Evolutionary conservation across 2,888 invertebrate species (phyloP).

Genomic region (Torymus aiolomorphi): DNA sequence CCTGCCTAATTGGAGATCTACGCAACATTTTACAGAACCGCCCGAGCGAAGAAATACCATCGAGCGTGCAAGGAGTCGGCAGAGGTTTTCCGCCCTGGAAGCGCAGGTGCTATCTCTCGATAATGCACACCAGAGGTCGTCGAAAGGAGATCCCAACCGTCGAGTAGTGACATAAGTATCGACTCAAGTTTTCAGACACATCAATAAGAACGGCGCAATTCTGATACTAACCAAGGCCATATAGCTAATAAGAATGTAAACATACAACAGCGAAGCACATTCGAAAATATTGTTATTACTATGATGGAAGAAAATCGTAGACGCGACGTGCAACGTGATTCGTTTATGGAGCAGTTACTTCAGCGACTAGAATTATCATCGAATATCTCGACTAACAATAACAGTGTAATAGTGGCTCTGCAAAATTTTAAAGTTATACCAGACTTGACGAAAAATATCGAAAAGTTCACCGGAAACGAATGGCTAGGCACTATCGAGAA

Average conservation of each 20-base stretch:
- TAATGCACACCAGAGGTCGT: too few relatives aligned
- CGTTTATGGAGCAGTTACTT: not conserved
- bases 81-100: not conserved
- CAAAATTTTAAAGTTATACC: not conserved
- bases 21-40: not conserved
- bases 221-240: too few relatives aligned
- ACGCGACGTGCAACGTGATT: not conserved
- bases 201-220: not conserved
- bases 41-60: not conserved
- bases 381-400: not conserved
- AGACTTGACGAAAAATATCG: not conserved
- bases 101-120: too few relatives aligned
- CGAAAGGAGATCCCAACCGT: too few relatives aligned
- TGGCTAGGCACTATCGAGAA: not conserved
- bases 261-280: not conserved
- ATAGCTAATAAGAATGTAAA: not conserved
- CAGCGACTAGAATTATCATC: not conserved
- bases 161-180: not conserved
- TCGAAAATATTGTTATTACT: not conserved
- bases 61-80: not conserved
- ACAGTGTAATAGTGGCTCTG: too few relatives aligned
- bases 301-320: not conserved
- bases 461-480: constrained; percentile 4
- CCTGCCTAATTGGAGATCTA: not conserved
- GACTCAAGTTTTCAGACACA: not conserved